Conservation (phyloP, 2,113 vertebrate genomes). For the Danionella cerebrum region DNA sequence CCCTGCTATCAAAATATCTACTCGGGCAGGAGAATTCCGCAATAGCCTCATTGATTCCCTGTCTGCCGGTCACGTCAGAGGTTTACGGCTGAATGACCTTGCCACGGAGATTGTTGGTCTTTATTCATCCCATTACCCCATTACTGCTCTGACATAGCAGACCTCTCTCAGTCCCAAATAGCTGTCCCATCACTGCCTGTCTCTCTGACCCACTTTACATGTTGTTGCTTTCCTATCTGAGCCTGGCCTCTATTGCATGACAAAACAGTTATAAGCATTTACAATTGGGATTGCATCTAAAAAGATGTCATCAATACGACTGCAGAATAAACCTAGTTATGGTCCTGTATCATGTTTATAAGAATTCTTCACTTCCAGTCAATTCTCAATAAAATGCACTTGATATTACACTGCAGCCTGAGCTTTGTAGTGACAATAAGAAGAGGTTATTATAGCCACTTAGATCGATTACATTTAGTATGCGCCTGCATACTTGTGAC, state of each 20-base stretch:
- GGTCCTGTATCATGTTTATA: background rate
- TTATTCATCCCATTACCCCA: constrained; percentile 45
- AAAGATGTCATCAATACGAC: too few relatives aligned
- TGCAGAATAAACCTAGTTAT: too few relatives aligned
- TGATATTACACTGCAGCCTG: background rate
- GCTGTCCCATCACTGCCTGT: background rate
- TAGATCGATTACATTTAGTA: background rate
- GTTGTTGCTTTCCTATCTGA: background rate
- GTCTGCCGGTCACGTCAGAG: constrained; percentile 30
- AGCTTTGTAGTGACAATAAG: background rate
- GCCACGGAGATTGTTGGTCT: constrained; percentile 29
- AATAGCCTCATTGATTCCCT: constrained; percentile 18
- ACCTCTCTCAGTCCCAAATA: constrained; percentile 32
- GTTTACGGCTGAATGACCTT: constrained; percentile 31
- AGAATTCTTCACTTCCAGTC: background rate
- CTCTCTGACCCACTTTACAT: constrained; percentile 34
- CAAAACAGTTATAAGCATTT: background rate
- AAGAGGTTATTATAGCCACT: background rate
- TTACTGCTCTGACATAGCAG: constrained; percentile 31
- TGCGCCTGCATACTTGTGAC: background rate
- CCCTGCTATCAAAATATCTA: constrained; percentile 20
- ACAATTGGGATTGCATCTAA: too few relatives aligned
- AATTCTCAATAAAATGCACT: background rate
- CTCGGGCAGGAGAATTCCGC: background rate
- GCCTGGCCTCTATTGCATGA: background rate